Conservation (phyloP, 2,888 invertebrate genomes). For the Zele albiditarsus region DNA sequence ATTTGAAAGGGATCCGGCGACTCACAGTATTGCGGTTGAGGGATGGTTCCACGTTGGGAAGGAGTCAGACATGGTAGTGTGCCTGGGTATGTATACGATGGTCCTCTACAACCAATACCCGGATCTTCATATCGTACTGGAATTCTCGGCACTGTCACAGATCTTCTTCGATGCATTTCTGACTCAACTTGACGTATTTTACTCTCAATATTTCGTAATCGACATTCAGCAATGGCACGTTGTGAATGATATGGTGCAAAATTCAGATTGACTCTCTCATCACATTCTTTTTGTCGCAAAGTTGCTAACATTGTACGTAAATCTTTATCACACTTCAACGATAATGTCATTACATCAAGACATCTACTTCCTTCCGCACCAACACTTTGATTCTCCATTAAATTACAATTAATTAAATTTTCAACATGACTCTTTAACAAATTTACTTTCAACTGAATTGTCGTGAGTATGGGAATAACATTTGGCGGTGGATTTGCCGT, state of each 20-base stretch:
- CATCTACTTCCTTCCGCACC: constrained; percentile 49
- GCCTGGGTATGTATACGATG: constrained; percentile 50
- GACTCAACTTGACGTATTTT: constrained; percentile 65
- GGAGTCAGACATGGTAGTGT: constrained; percentile 36
- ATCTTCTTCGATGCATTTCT: constrained; percentile 61
- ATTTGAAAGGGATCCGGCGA: constrained; percentile 63
- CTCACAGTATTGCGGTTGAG: constrained; percentile 45
- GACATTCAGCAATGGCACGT: constrained; percentile 59
- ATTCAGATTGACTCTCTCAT: constrained; percentile 64
- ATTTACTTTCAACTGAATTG: constrained; percentile 66
- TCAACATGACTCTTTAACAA: constrained; percentile 64
- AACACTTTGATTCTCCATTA: constrained; percentile 62
- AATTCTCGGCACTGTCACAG: constrained; percentile 37
- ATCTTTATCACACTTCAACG: constrained; percentile 62
- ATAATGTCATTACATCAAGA: constrained; percentile 59
- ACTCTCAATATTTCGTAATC: constrained; percentile 60
- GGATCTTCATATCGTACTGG: constrained; percentile 39
- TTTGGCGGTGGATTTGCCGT: constrained; percentile 59
- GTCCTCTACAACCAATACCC: constrained; percentile 21
- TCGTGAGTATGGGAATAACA: constrained; percentile 64
- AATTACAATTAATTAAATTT: constrained; percentile 55
- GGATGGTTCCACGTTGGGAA: constrained; percentile 17
- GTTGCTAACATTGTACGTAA: constrained; percentile 60
- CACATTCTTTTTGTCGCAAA: constrained; percentile 64
- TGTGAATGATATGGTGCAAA: constrained; percentile 65